Evolutionary conservation across 2,888 invertebrate species (phyloP).

Genomic region (Steinernema scapterisci): DNA sequence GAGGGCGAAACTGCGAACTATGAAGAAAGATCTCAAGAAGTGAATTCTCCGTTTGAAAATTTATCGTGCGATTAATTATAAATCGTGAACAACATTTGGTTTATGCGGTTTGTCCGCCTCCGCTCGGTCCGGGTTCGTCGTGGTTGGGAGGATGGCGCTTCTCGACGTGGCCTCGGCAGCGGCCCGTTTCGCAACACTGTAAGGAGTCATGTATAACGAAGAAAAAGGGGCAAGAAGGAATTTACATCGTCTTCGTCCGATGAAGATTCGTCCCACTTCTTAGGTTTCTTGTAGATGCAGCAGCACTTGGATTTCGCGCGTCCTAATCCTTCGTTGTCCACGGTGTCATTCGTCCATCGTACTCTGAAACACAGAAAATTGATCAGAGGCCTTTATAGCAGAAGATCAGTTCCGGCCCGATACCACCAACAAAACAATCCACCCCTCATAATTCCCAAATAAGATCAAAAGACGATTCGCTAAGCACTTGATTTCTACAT

Average conservation of each 20-base stretch:
- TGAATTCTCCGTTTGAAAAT: background rate
- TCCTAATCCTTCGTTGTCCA: conserved; percentile 62
- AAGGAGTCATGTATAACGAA: no score
- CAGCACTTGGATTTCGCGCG: conserved; percentile 66
- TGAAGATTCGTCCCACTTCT: conserved; percentile 59
- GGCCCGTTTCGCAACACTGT: conserved; percentile 65
- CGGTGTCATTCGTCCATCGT: conserved; percentile 48
- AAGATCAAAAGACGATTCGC: no score
- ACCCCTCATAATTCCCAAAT: no score
- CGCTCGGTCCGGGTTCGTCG: conserved; percentile 30
- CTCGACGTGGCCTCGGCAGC: conserved; percentile 65
- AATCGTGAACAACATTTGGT: background rate
- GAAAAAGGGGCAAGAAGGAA: no score
- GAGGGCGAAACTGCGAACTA: background rate
- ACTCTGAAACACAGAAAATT: conserved; percentile 39
- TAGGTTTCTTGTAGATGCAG: conserved; percentile 64
- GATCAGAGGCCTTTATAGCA: no score
- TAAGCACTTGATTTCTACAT: background rate
- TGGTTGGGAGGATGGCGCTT: conserved; percentile 42
- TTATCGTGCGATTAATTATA: background rate
- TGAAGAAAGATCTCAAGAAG: background rate
- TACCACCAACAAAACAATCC: no score
- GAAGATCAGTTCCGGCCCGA: no score
- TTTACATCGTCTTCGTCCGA: conserved; percentile 50
- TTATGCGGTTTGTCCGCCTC: conserved; percentile 18